These are phyloP conservation scores for Urocolius indicus DNA, from an alignment of 2,113 vertebrate species.

Conservation along the genomic window DNA sequence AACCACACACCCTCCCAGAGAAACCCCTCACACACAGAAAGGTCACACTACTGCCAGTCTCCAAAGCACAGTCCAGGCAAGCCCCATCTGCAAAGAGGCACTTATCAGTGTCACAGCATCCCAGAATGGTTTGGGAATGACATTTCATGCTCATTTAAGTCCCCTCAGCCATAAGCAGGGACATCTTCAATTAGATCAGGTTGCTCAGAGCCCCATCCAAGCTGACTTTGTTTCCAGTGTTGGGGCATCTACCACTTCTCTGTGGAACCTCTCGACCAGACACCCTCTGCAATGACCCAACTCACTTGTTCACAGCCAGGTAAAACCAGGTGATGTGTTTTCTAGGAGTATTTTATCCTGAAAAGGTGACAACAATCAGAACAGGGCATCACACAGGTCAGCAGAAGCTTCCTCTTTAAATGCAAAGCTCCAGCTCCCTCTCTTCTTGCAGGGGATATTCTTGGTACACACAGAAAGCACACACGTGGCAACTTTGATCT, in stretches of 20 bases:
- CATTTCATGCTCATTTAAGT: neutral
- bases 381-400: accelerated
- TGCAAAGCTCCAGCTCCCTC: neutral
- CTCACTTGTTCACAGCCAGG: neutral
- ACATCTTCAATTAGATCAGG: neutral
- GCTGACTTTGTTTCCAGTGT: neutral
- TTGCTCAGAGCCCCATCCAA: neutral
- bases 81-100: neutral
- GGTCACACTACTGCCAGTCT: neutral
- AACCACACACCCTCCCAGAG: no score
- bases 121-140: neutral
- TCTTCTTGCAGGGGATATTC: neutral
- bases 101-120: accelerated
- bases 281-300: neutral
- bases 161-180: no score
- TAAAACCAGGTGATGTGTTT: neutral
- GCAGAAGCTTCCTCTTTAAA: neutral
- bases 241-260: neutral
- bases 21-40: neutral
- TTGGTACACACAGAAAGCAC: neutral
- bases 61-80: no score
- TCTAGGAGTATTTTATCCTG: neutral
- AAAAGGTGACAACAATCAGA: neutral
- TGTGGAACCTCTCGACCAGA: neutral
- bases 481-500: neutral